phyloP scores from a whole-genome alignment of 2,797 vertebrate genomes.

The Acridotheres tristis region DNA sequence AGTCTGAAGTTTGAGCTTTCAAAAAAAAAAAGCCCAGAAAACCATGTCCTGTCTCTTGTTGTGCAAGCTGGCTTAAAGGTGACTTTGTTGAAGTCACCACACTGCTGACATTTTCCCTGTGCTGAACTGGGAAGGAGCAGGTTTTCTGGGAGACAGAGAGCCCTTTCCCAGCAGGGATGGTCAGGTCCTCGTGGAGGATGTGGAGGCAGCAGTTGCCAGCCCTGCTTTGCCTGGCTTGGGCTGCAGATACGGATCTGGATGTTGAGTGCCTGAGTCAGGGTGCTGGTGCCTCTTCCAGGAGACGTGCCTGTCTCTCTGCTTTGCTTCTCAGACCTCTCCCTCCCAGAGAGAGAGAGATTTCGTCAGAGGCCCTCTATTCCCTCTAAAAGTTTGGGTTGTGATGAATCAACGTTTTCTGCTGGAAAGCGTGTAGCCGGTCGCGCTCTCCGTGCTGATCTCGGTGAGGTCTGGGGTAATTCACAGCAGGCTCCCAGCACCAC shows the following conservation, averaged over 20 bases:
- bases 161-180: background rate
- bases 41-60: background rate
- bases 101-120: background rate
- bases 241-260: background rate
- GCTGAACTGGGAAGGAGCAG: background rate
- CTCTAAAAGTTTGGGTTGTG: conserved; percentile 12
- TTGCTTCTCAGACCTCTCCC: background rate
- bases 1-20: background rate
- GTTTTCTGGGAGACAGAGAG: background rate
- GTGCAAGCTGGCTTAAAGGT: background rate
- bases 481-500: background rate
- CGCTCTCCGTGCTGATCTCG: background rate
- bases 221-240: background rate
- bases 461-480: background rate
- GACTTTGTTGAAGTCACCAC: background rate
- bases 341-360: background rate
- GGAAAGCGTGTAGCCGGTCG: background rate
- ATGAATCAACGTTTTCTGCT: conserved; percentile 33
- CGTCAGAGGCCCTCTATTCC: background rate
- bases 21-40: background rate
- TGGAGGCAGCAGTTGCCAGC: background rate
- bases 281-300: background rate
- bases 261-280: background rate
- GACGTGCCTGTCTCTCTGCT: background rate
- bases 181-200: background rate